Conservation (phyloP, 2,797 vertebrate genomes). For the Cheirogaleus major region DNA sequence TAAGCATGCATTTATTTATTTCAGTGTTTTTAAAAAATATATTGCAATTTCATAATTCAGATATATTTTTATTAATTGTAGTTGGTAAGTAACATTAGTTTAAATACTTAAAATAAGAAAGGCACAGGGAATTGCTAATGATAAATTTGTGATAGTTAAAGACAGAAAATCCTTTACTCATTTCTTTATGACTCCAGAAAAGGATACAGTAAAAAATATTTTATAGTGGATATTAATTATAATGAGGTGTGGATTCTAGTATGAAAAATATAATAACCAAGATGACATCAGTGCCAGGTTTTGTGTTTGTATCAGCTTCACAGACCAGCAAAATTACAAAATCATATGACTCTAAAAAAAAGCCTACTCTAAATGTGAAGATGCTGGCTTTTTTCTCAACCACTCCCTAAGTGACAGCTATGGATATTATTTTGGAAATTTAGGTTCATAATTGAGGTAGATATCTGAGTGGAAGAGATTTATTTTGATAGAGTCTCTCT, state of each 20-base stretch:
- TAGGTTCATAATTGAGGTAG: constrained; percentile 17
- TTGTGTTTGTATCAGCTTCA: not conserved
- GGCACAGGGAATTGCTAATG: constrained; percentile 5
- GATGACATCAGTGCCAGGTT: not conserved
- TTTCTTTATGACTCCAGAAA: constrained; percentile 37
- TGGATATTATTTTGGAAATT: constrained; percentile 49
- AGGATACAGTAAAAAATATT: not conserved
- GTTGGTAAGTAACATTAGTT: constrained; percentile 1
- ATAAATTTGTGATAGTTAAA: not conserved
- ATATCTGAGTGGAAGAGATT: constrained; percentile 29
- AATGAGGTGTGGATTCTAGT: not conserved
- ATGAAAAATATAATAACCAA: not conserved
- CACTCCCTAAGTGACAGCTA: not conserved
- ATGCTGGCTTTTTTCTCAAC: not conserved
- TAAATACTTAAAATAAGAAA: constrained; percentile 17
- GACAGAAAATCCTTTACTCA: not conserved
- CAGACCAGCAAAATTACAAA: constrained; percentile 4
- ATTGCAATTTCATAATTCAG: constrained; percentile 11
- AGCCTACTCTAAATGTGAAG: not conserved
- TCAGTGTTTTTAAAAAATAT: not conserved
- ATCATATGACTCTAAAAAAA: not conserved
- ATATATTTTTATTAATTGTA: constrained; percentile 9
- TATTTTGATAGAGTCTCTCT: constrained; percentile 40
- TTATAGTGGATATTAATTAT: not conserved
- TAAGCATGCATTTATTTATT: not conserved